Conservation (phyloP, 2,888 invertebrate species). For the Eristalis pertinax region DNA sequence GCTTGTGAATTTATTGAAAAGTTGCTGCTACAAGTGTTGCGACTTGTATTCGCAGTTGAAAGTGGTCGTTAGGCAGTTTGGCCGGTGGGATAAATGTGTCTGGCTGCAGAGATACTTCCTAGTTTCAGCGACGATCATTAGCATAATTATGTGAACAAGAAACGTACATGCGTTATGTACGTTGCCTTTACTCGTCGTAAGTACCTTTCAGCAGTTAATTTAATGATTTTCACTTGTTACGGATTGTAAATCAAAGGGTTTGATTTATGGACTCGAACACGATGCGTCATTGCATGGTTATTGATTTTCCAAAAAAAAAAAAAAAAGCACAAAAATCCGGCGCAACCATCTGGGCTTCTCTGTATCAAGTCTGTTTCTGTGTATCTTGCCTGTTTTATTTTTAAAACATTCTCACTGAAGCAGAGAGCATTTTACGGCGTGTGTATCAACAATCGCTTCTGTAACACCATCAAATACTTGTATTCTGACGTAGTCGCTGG, state of each 20-base stretch:
- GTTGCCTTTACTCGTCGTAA: too few relatives aligned
- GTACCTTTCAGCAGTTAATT: not conserved
- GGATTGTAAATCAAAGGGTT: not conserved
- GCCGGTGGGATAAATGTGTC: not conserved
- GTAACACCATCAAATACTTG: not conserved
- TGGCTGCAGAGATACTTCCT: conserved; percentile 53
- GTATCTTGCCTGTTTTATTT: not conserved
- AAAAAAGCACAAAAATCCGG: too few relatives aligned
- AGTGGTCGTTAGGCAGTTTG: not conserved
- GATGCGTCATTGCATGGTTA: not conserved
- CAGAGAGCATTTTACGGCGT: not conserved
- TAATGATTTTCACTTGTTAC: conserved; percentile 1
- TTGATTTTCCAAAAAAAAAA: conserved; percentile 1
- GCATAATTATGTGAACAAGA: conserved; percentile 42
- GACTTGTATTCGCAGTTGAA: not conserved
- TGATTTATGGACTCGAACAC: not conserved
- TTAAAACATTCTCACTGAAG: conserved; percentile 25
- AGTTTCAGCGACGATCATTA: conserved; percentile 47
- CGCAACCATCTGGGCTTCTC: conserved; percentile 15
- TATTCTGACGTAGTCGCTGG: conserved; percentile 56
- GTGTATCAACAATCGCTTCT: conserved; percentile 2
- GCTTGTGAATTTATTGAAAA: not conserved
- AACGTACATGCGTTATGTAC: conserved; percentile 10
- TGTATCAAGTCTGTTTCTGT: not conserved
- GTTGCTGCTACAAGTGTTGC: not conserved